Percentiles rank a stretch among this genome's conserved stretches.
phyloP scores from a whole-genome alignment of 2,113 vertebrate genomes.

The Lethenteron reissneri region DNA sequence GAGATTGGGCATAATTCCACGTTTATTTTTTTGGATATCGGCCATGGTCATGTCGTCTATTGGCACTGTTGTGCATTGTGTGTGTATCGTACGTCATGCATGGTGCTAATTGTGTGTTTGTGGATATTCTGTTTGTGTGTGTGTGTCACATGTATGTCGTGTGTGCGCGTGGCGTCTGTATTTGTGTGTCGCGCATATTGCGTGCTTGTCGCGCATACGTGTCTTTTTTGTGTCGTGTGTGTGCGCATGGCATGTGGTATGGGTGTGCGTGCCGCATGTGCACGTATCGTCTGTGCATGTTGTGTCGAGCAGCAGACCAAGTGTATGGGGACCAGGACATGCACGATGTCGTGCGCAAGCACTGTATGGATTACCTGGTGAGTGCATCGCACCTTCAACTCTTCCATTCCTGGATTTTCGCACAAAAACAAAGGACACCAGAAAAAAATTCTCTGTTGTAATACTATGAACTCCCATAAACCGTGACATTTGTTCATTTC shows the following conservation, averaged over 20 bases:
- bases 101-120: too few relatives aligned
- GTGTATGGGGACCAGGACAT: conserved; percentile 76
- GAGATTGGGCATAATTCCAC: too few relatives aligned
- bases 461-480: too few relatives aligned
- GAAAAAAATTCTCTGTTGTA: too few relatives aligned
- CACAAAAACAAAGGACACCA: too few relatives aligned
- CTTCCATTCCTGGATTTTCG: too few relatives aligned
- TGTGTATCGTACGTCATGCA: too few relatives aligned
- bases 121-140: too few relatives aligned
- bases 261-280: not conserved
- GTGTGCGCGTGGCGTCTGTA: not conserved
- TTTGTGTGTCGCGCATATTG: not conserved
- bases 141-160: too few relatives aligned
- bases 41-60: too few relatives aligned
- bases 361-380: conserved; percentile 81
- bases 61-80: too few relatives aligned
- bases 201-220: conserved; percentile 11
- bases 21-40: too few relatives aligned
- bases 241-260: conserved; percentile 12
- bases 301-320: conserved; percentile 38
- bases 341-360: conserved; percentile 71
- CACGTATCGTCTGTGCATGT: conserved; percentile 7
- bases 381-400: conserved; percentile 14
- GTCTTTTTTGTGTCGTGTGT: conserved; percentile 18
- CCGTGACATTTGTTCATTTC: conserved; percentile 5